A percentile compares a stretch with the other conserved stretches of the same genome.
phyloP scores from a whole-genome alignment of 1,140 invertebrate genomes.

The Tetraneura akinire region DNA sequence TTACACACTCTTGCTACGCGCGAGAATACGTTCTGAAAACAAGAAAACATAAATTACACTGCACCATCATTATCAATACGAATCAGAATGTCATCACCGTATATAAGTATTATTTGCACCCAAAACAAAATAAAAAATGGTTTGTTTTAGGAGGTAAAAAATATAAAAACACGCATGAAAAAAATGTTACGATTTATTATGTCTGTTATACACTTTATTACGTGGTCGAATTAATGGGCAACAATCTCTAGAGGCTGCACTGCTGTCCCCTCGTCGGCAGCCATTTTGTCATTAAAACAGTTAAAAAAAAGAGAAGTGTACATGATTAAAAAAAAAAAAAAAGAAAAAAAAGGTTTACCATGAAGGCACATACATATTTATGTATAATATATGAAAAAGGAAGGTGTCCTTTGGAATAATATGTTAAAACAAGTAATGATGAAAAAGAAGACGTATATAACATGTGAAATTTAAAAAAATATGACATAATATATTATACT shows the following conservation, averaged over 20 bases:
- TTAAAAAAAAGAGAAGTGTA: conserved; percentile 28
- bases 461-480: too few relatives aligned
- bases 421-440: conserved; percentile 21
- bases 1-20: conserved; percentile 94
- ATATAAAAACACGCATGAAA: conserved; percentile 15
- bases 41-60: background rate
- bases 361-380: background rate
- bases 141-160: background rate
- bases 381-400: too few relatives aligned
- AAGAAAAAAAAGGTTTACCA: background rate
- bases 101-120: background rate
- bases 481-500: too few relatives aligned
- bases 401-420: background rate
- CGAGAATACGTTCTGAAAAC: conserved; percentile 82
- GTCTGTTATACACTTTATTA: conserved; percentile 32
- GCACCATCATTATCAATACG: background rate
- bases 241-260: background rate
- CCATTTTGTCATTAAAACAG: conserved; percentile 48
- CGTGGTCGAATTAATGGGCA: conserved; percentile 17
- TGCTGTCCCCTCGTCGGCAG: conserved; percentile 1
- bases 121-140: background rate
- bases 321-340: conserved; percentile 25
- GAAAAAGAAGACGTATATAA: background rate
- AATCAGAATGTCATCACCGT: background rate
- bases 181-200: conserved; percentile 34